phyloP scores from a whole-genome alignment of 2,113 vertebrate genomes.

The Tricholaema leucomelas region DNA sequence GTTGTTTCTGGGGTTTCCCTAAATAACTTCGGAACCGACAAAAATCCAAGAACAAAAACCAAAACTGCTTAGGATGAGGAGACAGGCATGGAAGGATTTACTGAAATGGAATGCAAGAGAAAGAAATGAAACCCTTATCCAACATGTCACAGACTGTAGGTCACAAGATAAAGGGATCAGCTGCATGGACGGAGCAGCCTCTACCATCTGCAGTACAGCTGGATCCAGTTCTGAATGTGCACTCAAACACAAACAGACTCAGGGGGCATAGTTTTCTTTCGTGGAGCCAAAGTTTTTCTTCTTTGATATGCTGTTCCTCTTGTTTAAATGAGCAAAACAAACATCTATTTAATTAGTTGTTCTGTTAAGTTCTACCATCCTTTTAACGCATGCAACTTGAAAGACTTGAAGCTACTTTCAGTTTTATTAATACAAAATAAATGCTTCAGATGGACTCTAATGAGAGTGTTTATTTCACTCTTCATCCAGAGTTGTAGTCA shows the following conservation, averaged over 20 bases:
- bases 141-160: neutral
- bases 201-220: neutral
- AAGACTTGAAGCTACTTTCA: neutral
- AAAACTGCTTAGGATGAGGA: neutral
- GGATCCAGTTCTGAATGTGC: neutral
- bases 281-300: neutral
- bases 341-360: neutral
- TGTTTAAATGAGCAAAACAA: neutral
- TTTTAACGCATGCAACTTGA: neutral
- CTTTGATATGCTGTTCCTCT: neutral
- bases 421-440: neutral
- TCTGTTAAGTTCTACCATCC: neutral
- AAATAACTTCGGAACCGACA: slow-evolving; percentile 54
- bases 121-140: neutral
- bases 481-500: neutral
- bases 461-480: neutral
- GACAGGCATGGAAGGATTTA: neutral
- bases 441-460: neutral
- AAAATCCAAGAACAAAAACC: neutral
- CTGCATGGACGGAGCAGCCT: neutral
- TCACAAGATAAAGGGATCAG: slow-evolving; percentile 41
- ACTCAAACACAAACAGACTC: neutral
- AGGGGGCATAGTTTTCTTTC: neutral
- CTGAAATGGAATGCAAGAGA: slow-evolving; percentile 8
- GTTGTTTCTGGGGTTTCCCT: slow-evolving; percentile 23